Evolutionary conservation across 2,113 vertebrate species (phyloP).

Genomic region (Argyrosomus japonicus): DNA sequence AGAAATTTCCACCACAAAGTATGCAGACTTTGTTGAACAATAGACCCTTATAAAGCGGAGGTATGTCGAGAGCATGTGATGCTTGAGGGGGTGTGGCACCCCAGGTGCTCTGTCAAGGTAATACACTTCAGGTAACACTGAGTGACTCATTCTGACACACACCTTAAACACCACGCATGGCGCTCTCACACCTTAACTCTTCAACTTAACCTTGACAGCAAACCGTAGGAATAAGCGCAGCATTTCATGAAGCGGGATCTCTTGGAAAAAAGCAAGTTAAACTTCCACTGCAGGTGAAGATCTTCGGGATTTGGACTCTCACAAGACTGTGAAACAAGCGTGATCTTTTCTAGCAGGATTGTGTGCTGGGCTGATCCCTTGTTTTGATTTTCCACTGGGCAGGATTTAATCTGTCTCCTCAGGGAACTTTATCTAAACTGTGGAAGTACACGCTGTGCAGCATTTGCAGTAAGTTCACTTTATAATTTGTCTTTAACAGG

Average conservation of each 20-base stretch:
- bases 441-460: constrained; percentile 24
- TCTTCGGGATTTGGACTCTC: constrained; percentile 49
- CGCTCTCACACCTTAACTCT: constrained; percentile 21
- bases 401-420: constrained; percentile 15
- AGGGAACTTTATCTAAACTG: constrained; percentile 11
- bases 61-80: constrained; percentile 75
- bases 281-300: constrained; percentile 16
- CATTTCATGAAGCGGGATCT: constrained; percentile 17
- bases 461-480: constrained; percentile 12
- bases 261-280: not conserved
- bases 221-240: constrained; percentile 15
- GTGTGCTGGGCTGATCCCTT: constrained; percentile 3
- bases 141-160: constrained; percentile 76
- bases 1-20: constrained; percentile 33
- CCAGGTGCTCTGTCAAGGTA: constrained; percentile 58
- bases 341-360: constrained; percentile 19
- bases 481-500: not conserved
- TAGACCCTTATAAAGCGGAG: constrained; percentile 60
- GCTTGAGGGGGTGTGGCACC: constrained; percentile 74
- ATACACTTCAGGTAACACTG: constrained; percentile 60
- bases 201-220: constrained; percentile 19
- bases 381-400: constrained; percentile 29
- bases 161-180: constrained; percentile 65
- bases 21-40: constrained; percentile 61
- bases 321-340: constrained; percentile 25